Base-by-base conservation (phyloP, 1,140 invertebrate species). In the Drosophila sp. region DNA sequence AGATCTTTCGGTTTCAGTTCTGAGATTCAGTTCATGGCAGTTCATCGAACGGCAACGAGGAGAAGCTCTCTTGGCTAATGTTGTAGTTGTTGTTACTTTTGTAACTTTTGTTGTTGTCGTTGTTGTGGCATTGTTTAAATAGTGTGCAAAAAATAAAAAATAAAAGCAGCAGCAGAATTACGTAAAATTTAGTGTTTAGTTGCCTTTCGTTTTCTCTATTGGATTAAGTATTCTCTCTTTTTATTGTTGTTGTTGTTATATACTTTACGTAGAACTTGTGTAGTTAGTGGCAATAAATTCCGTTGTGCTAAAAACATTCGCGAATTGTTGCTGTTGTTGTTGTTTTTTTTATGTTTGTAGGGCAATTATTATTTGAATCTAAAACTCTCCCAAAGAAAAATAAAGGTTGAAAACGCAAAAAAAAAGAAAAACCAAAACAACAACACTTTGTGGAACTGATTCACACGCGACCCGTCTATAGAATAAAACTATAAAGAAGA, bases 261-360 rank as follows among this genome's bases (percentile, higher is more conserved):
- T 89, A 87, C 80, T 66, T 87, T 87, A 87, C 84, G 68, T 87
- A 60, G 67, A 80, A 70, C 58, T 83, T 66, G 66, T 72, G 66
- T 72, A 56, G 69, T 86, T 85, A 78, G 66, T 75, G 62, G 78
- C 65, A 38, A 50, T 27, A 64, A 41, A 66, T 54, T 40, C 25
- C 60, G 56, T 57, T 73, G 66, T 56, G 80, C 66, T 66, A 74
- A 29, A 65, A 84, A 72, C 81, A 85, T 87, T 79, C 50, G 55
- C 40, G 60, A 62, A 25, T 29, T 32, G 8, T 38, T 29, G 1
- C 29, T 10, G 60, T 69, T 62, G 23, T 47, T 47, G 23, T 25
- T 25, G 6, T 25, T 25, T 25, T 8, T 7, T 8, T 64, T 67
- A 27, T 27, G 47, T 66, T 62, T 60, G 54, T 74, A 70, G 83